These are phyloP conservation scores for Zapus hudsonius DNA, from an alignment of 2,113 vertebrate genomes.

Conservation along the genomic window DNA sequence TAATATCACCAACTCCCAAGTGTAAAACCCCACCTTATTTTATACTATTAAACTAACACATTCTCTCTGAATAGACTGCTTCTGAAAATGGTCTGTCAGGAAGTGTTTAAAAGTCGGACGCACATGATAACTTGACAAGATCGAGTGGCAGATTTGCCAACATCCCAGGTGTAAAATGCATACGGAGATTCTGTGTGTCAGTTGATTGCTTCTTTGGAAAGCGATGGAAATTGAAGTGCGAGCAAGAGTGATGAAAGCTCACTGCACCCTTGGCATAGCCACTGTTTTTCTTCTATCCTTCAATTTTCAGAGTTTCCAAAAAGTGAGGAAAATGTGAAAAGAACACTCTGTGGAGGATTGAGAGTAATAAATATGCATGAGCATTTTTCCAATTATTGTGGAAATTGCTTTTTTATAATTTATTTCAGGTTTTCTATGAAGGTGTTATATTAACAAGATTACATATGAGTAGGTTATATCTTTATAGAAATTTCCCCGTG, in stretches of 20 bases:
- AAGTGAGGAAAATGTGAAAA: conserved; percentile 8
- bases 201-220: conserved; percentile 4
- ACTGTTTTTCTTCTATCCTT: background rate
- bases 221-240: conserved; percentile 39
- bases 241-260: background rate
- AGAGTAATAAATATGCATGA: conserved; percentile 59
- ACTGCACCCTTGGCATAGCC: background rate
- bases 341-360: conserved; percentile 38
- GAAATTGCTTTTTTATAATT: conserved; percentile 63
- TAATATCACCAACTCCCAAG: conserved; percentile 4
- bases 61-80: background rate
- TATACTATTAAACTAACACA: background rate
- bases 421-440: conserved; percentile 59
- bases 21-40: background rate
- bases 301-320: conserved; percentile 37
- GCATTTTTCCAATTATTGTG: conserved; percentile 63
- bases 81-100: conserved; percentile 29
- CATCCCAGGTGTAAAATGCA: background rate
- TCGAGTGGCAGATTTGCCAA: conserved; percentile 1
- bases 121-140: conserved; percentile 39
- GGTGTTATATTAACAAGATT: conserved; percentile 53
- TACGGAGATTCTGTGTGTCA: conserved; percentile 40
- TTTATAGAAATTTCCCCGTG: background rate
- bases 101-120: conserved; percentile 28
- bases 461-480: background rate